phyloP scores from a whole-genome alignment of 2,797 vertebrate genomes.

The Podarcis siculus region DNA sequence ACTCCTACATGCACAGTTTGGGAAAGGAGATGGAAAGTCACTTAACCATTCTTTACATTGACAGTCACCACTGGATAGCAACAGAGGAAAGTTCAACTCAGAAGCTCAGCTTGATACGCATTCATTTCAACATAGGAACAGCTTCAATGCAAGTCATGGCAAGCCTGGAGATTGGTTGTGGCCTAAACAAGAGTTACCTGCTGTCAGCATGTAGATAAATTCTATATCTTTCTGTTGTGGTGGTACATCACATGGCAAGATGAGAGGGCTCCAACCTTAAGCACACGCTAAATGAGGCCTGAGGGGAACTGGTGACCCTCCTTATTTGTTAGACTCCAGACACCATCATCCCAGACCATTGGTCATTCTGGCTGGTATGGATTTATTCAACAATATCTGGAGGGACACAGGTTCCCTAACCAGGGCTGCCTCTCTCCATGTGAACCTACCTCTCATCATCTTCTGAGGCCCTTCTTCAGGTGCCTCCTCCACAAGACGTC shows the following conservation, averaged over 20 bases:
- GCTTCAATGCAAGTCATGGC: conserved; percentile 55
- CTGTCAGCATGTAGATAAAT: background rate
- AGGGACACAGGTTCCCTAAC: too few species aligned
- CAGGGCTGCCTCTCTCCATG: too few species aligned
- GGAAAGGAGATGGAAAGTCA: conserved; percentile 15
- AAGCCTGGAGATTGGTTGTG: conserved; percentile 43
- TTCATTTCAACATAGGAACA: conserved; percentile 59
- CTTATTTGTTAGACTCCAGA: too few species aligned
- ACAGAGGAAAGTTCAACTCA: conserved; percentile 64
- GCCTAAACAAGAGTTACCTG: conserved; percentile 53
- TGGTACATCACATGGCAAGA: background rate
- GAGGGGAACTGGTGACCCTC: too few species aligned
- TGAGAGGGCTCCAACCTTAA: background rate
- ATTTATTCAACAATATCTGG: too few species aligned
- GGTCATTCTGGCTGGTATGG: too few species aligned
- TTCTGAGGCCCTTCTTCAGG: too few species aligned
- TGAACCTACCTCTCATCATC: too few species aligned
- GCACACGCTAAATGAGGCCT: background rate
- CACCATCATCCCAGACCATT: too few species aligned
- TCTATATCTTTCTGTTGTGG: background rate
- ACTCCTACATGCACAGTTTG: background rate
- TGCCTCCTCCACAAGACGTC: too few species aligned
- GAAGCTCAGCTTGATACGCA: conserved; percentile 57
- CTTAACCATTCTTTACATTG: conserved; percentile 49
- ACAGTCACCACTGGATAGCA: conserved; percentile 57